Evolutionary conservation across 35 echinoderm and acorn worm genomes (phyloP).

Genomic region (Ophiothrix spiculata): DNA sequence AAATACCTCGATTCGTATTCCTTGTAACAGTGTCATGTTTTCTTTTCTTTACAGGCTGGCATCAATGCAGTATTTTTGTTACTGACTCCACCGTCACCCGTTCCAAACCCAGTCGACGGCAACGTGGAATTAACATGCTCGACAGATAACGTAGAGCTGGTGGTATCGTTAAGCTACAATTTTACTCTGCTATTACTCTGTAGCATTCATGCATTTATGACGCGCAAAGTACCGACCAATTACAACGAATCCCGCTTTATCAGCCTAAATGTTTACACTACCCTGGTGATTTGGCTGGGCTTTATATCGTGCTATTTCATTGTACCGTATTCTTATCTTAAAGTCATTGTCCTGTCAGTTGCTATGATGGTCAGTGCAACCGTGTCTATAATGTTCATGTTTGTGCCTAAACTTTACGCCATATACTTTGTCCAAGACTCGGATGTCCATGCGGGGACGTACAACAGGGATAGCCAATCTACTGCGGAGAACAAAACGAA

Average conservation of each 20-base stretch:
- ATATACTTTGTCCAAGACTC: constrained; percentile 46
- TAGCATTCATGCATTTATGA: constrained; percentile 37
- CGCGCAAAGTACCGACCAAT: constrained; percentile 66
- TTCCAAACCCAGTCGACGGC: too few species aligned
- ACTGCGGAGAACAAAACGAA: not conserved
- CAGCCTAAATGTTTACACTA: constrained; percentile 57
- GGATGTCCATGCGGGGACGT: not conserved
- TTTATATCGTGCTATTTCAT: constrained; percentile 61
- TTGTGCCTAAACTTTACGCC: constrained; percentile 61
- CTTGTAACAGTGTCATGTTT: too few species aligned
- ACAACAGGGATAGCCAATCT: not conserved
- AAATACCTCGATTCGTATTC: too few species aligned
- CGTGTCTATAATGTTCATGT: constrained; percentile 59
- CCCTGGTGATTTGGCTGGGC: constrained; percentile 64
- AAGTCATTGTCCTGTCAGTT: constrained; percentile 39
- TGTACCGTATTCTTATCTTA: constrained; percentile 22
- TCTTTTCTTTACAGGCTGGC: too few species aligned
- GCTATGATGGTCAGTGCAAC: constrained; percentile 54
- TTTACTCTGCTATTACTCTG: constrained; percentile 42
- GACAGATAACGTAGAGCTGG: constrained; percentile 24
- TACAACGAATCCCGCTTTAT: constrained; percentile 86
- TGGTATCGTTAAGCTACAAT: constrained; percentile 61
- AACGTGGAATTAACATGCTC: constrained; percentile 46
- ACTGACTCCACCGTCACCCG: too few species aligned
- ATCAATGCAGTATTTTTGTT: too few species aligned